These are phyloP conservation scores for Luffia ferchaultella DNA, from an alignment of 2,888 invertebrate genomes.

Conservation along the genomic window DNA sequence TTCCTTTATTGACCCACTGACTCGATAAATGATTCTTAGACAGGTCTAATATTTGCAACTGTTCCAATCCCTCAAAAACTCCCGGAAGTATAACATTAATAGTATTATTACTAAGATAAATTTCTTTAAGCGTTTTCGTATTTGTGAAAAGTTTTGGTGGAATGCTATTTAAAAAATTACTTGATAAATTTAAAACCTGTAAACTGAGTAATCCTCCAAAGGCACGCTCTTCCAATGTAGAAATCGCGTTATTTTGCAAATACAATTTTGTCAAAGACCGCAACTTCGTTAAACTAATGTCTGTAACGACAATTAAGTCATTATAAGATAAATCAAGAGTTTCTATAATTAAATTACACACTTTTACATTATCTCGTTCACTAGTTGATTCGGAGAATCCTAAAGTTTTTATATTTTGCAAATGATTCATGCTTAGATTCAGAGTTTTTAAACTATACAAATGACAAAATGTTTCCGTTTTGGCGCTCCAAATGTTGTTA, in stretches of 20 bases:
- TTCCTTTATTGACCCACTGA: conserved; percentile 78
- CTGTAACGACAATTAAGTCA: conserved; percentile 74
- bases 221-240: conserved; percentile 75
- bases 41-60: conserved; percentile 76
- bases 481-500: conserved; percentile 81
- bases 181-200: conserved; percentile 78
- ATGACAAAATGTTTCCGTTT: conserved; percentile 75
- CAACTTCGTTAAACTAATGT: conserved; percentile 74
- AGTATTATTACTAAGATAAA: conserved; percentile 80
- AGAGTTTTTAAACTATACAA: conserved; percentile 73
- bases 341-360: conserved; percentile 75
- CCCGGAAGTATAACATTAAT: conserved; percentile 77
- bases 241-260: conserved; percentile 79
- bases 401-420: conserved; percentile 78
- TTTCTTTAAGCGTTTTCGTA: conserved; percentile 70
- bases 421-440: conserved; percentile 79
- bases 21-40: conserved; percentile 76
- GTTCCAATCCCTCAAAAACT: conserved; percentile 74
- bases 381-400: conserved; percentile 74
- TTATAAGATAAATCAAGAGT: conserved; percentile 77
- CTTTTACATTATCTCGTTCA: conserved; percentile 65
- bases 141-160: conserved; percentile 79
- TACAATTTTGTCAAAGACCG: conserved; percentile 72
- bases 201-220: conserved; percentile 73
- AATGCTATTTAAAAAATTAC: conserved; percentile 77